Percentiles rank a stretch among this genome's conserved stretches.
phyloP scores from a whole-genome alignment of 1,140 invertebrate species.

The Uloborus diversus region DNA sequence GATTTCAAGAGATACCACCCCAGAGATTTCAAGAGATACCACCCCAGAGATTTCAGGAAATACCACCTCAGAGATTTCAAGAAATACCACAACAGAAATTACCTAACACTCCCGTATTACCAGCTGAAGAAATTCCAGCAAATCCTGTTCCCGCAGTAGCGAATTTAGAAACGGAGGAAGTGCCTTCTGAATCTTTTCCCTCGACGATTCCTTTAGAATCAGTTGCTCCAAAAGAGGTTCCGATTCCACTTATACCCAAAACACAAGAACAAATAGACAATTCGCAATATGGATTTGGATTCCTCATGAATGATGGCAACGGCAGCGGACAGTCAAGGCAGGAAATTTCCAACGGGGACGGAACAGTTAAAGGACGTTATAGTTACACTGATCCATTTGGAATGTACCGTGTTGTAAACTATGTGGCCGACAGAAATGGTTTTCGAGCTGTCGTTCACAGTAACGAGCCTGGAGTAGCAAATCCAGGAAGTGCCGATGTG shows the following conservation, averaged over 20 bases:
- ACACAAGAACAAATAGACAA: too few species aligned
- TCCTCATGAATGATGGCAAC: constrained; percentile 57
- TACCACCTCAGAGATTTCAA: too few species aligned
- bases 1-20: too few species aligned
- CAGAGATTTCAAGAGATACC: too few species aligned
- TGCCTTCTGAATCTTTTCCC: neutral
- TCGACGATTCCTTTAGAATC: too few species aligned
- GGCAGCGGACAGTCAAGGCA: constrained; percentile 55
- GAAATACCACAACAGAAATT: too few species aligned
- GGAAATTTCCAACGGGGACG: constrained; percentile 52
- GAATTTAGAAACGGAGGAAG: neutral
- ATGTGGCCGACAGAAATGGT: constrained; percentile 58
- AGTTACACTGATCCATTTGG: constrained; percentile 55
- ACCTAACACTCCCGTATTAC: neutral
- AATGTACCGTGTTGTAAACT: constrained; percentile 55
- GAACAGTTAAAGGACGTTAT: constrained; percentile 57
- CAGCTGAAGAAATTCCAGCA: neutral
- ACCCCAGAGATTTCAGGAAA: too few species aligned
- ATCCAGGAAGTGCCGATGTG: constrained; percentile 55
- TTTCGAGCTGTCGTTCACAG: constrained; percentile 55
- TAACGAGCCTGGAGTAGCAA: constrained; percentile 58
- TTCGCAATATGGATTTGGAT: constrained; percentile 57
- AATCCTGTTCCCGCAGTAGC: neutral
- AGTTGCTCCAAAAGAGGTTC: neutral
- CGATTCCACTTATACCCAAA: too few species aligned